Base-by-base conservation (phyloP, 2,113 vertebrate genomes). In the Typhlomys cinereus region DNA sequence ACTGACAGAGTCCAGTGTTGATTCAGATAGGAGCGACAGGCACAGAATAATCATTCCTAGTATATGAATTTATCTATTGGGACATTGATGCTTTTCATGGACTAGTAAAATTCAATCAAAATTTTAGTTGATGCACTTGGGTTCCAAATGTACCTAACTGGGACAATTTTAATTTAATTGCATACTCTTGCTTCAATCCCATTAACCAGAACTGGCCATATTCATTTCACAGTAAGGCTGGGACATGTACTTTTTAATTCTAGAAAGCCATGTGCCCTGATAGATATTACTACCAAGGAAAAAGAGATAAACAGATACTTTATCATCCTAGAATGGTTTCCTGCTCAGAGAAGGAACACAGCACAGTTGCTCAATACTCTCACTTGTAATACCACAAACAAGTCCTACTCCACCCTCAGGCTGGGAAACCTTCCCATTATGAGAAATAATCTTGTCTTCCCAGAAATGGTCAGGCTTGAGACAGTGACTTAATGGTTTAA, bases 371-470 rank as follows among this genome's bases (percentile, higher is more conserved):
- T 92, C 84, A 97, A 88, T 89, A 66, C 41, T 92, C 93, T 82
- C 66, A 70, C n/a, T 92, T 79, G 67, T 7, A 29, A n/a, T 92
- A 79, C 4, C 93, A 4, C 73, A 74, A 92, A 21, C 62, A 91
- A 74, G n/a, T 88, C 36, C 44, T 91, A 69, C 96, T 82, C 96
- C 93, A 95, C 96, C 95, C 96, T 96, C 15, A 70, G 78, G 2
- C 80, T 91, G 67, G 94, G 80, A 96, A 91, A 57, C 29, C 71
- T 95, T 89, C 96, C 93, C 94, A 15, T 21, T 76, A 21, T 94
- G 92, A 96, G 80, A 91, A 95, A 81, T 62, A 83, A 76, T 75
- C 36, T 4, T 70, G 71, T 86, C 59, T 95, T 96, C 76, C 50
- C 95, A 94, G 94, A 96, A 96, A 93, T 91, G 57, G n/a, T 64